phyloP scores from a whole-genome alignment of 2,888 invertebrate species.

The Laothoe populi region DNA sequence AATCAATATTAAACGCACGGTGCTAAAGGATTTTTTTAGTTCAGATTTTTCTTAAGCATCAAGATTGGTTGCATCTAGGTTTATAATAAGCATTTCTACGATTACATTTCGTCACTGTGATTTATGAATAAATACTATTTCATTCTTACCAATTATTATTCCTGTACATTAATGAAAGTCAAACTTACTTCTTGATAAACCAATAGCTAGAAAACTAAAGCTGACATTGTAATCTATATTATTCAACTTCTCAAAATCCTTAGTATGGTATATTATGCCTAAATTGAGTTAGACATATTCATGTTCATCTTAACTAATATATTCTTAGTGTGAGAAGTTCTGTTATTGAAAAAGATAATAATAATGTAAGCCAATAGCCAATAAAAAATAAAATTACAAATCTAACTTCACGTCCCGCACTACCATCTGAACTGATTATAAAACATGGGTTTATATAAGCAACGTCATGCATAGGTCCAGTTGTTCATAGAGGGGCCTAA shows the following conservation, averaged over 20 bases:
- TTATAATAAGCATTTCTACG: too few relatives aligned
- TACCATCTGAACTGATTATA: too few relatives aligned
- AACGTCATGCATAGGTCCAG: neutral
- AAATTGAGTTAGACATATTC: neutral
- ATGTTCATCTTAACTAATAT: too few relatives aligned
- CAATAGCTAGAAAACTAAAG: neutral
- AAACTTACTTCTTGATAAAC: neutral
- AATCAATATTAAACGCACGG: constrained; percentile 55
- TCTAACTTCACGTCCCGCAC: too few relatives aligned
- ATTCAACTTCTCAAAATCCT: neutral
- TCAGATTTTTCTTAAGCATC: neutral
- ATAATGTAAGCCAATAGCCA: too few relatives aligned
- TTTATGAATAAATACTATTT: too few relatives aligned
- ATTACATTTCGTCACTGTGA: too few relatives aligned
- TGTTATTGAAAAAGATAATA: too few relatives aligned
- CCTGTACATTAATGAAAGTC: neutral
- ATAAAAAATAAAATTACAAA: too few relatives aligned
- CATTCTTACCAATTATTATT: too few relatives aligned
- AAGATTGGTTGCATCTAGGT: neutral
- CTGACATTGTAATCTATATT: neutral
- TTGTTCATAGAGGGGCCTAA: neutral
- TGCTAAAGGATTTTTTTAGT: constrained; percentile 30
- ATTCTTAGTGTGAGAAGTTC: too few relatives aligned
- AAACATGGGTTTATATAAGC: too few relatives aligned
- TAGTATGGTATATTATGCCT: neutral